Evolutionary conservation across 1,140 invertebrate genomes (phyloP).

Genomic region (Anoplolepis gracilipes): DNA sequence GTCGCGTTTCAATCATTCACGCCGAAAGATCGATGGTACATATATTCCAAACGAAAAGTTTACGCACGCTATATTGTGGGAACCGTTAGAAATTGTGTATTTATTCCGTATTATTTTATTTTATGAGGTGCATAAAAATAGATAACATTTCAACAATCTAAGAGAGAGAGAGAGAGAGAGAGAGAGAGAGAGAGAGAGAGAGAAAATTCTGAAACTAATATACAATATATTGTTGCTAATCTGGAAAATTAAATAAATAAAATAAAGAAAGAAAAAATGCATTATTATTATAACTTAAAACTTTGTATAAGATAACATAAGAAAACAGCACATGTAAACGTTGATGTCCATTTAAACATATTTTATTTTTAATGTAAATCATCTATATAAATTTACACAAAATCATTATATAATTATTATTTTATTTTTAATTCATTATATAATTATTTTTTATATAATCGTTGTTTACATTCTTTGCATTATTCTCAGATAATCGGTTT

Average conservation of each 20-base stretch:
- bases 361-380: neutral
- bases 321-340: neutral
- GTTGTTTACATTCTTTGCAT: too few relatives aligned
- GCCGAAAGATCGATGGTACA: constrained; percentile 44
- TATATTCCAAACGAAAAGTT: constrained; percentile 41
- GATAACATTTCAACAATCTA: neutral
- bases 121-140: neutral
- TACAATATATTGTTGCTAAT: neutral
- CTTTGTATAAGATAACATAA: too few relatives aligned
- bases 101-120: neutral
- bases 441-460: neutral
- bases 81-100: neutral
- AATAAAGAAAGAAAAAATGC: neutral
- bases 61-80: neutral
- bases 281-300: neutral
- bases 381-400: neutral
- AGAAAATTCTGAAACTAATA: too few relatives aligned
- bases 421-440: too few relatives aligned
- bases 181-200: too few relatives aligned
- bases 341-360: neutral
- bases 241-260: constrained; percentile 3
- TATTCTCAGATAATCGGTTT: neutral
- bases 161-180: too few relatives aligned
- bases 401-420: neutral
- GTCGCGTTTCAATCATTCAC: constrained; percentile 44